Conservation (phyloP, 2,113 vertebrate genomes). For the Hippocampus zosterae region DNA sequence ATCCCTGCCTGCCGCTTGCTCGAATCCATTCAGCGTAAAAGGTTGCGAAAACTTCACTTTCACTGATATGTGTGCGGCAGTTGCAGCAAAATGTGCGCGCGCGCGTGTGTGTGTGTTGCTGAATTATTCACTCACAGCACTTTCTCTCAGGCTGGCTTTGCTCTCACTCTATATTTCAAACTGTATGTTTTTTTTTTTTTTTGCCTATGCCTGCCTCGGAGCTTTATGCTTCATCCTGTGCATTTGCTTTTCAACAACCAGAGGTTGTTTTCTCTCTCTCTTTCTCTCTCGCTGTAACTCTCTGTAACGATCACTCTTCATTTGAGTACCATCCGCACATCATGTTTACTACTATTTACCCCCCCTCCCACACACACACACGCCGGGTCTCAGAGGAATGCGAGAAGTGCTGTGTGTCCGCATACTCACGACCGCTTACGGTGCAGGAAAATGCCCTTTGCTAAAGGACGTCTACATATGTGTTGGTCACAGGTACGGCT, state of each 20-base stretch:
- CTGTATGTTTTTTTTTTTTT: conserved; percentile 28
- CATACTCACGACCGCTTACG: conserved; percentile 61
- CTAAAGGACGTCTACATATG: conserved; percentile 46
- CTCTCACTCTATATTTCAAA: conserved; percentile 35
- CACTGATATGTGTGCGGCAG: conserved; percentile 75
- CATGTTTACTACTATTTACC: conserved; percentile 30
- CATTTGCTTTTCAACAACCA: conserved; percentile 18
- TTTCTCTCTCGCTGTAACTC: conserved; percentile 26
- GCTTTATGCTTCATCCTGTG: conserved; percentile 11
- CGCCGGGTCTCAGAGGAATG: conserved; percentile 54
- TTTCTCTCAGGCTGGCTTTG: conserved; percentile 39
- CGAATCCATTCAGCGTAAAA: conserved; percentile 79
- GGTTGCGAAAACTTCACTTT: conserved; percentile 84
- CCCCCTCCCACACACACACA: conserved; percentile 1
- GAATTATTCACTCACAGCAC: conserved; percentile 79
- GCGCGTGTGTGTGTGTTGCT: conserved; percentile 37
- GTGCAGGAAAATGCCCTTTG: conserved; percentile 72
- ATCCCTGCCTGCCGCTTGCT: conserved; percentile 62
- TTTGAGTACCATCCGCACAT: conserved; percentile 66
- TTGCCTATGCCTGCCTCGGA: neutral
- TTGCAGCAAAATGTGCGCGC: conserved; percentile 59
- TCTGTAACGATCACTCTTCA: conserved; percentile 66
- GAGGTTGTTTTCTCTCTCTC: conserved; percentile 30
- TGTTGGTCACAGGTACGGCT: conserved; percentile 14
- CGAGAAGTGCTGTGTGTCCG: conserved; percentile 53